Evolutionary conservation across 2,113 vertebrate genomes (phyloP).

Genomic region (Zosterops borbonicus): DNA sequence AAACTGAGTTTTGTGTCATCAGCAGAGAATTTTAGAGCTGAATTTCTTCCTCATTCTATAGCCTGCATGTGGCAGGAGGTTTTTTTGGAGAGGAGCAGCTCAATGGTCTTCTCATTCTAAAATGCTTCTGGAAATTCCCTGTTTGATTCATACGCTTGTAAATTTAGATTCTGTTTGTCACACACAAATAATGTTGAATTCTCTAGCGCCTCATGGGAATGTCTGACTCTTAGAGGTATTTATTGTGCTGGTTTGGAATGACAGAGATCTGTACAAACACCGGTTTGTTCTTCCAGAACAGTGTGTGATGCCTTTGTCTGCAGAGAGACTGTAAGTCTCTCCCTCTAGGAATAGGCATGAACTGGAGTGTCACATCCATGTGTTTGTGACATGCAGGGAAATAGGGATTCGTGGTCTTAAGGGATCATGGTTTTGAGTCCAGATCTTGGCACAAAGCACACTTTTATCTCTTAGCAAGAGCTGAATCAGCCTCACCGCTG

Average conservation of each 20-base stretch:
- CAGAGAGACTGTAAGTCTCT: not conserved
- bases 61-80: not conserved
- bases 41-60: conserved; percentile 42
- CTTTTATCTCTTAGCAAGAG: not conserved
- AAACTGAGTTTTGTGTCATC: conserved; percentile 2
- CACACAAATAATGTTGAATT: not conserved
- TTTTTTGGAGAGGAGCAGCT: not conserved
- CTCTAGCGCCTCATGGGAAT: not conserved
- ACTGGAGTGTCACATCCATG: not conserved
- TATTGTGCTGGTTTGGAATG: not conserved
- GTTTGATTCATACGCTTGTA: not conserved
- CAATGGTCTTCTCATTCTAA: not conserved
- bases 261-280: not conserved
- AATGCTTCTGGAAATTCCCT: conserved; percentile 19
- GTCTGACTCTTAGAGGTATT: not conserved
- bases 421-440: not conserved
- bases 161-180: conserved; percentile 27
- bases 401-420: not conserved
- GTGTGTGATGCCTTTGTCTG: not conserved
- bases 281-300: not conserved
- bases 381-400: not conserved
- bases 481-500: not conserved
- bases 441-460: not conserved
- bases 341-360: not conserved
- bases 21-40: not conserved